Conservation (phyloP, 2,113 vertebrate species). For the Salvator merianae region DNA sequence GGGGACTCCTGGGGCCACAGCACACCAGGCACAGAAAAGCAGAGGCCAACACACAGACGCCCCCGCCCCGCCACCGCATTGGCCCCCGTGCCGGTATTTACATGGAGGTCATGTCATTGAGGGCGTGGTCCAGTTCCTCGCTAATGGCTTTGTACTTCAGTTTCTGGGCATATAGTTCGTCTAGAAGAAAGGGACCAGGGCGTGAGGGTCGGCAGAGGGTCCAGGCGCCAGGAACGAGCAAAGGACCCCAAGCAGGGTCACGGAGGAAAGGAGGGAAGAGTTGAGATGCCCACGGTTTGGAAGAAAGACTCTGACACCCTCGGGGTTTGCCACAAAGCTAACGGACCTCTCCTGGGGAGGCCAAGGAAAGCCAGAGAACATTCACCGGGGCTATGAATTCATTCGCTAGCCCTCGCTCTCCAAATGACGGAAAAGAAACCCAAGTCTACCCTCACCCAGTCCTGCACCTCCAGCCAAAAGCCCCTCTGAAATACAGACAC, state of each 20-base stretch:
- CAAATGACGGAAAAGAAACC: too few relatives aligned
- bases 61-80: constrained; percentile 42
- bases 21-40: constrained; percentile 4
- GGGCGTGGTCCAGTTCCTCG: constrained; percentile 97
- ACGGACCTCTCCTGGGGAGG: too few relatives aligned
- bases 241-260: background rate
- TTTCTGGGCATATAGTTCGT: constrained; percentile 98
- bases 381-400: too few relatives aligned
- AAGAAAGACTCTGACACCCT: too few relatives aligned
- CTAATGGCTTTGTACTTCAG: constrained; percentile 99
- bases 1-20: background rate
- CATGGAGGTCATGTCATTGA: constrained; percentile 99
- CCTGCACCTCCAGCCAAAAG: too few relatives aligned
- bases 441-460: too few relatives aligned
- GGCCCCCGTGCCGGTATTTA: constrained; percentile 81
- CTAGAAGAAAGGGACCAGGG: constrained; percentile 63
- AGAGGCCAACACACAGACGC: background rate
- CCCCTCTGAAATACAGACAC: background rate
- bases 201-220: constrained; percentile 40
- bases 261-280: constrained; percentile 21
- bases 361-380: too few relatives aligned
- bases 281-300: background rate
- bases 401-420: too few relatives aligned
- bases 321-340: too few relatives aligned
- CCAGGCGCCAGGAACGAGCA: background rate